phyloP scores from a whole-genome alignment of 1,140 invertebrate genomes.

The Telenomus remus region DNA sequence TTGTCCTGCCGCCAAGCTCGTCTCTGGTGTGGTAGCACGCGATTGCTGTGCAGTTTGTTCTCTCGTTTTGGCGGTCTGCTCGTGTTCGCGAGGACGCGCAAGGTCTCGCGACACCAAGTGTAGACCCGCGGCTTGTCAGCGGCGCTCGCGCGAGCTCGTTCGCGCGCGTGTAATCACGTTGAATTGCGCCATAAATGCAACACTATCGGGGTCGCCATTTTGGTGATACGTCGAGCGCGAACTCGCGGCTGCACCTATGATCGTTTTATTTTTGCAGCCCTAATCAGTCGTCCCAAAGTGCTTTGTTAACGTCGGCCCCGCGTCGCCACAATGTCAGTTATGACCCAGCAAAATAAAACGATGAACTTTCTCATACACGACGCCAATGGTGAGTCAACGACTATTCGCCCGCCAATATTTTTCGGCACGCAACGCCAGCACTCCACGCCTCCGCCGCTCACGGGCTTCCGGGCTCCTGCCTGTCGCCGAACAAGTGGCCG shows the following conservation, averaged over 20 bases:
- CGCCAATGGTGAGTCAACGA: slow-evolving; percentile 78
- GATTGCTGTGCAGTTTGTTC: slow-evolving; percentile 68
- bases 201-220: slow-evolving; percentile 77
- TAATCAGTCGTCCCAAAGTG: slow-evolving; percentile 56
- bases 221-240: slow-evolving; percentile 71
- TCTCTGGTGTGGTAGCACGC: slow-evolving; percentile 75
- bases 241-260: slow-evolving; percentile 67
- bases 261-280: slow-evolving; percentile 65
- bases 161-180: slow-evolving; percentile 8
- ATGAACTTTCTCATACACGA: slow-evolving; percentile 81
- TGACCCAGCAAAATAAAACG: slow-evolving; percentile 79
- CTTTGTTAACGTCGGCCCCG: slow-evolving; percentile 49
- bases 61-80: slow-evolving; percentile 58
- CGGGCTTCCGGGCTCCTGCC: background rate
- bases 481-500: no score
- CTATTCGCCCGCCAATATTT: slow-evolving; percentile 70
- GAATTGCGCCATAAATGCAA: slow-evolving; percentile 71
- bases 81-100: slow-evolving; percentile 20
- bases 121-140: slow-evolving; percentile 30
- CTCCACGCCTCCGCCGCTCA: slow-evolving; percentile 1
- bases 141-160: slow-evolving; percentile 1
- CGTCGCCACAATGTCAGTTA: slow-evolving; percentile 68
- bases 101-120: slow-evolving; percentile 11
- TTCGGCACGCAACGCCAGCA: slow-evolving; percentile 47
- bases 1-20: slow-evolving; percentile 80